These are phyloP conservation scores for Eupeodes luniger DNA, from an alignment of 2,888 invertebrate genomes.

Conservation along the genomic window DNA sequence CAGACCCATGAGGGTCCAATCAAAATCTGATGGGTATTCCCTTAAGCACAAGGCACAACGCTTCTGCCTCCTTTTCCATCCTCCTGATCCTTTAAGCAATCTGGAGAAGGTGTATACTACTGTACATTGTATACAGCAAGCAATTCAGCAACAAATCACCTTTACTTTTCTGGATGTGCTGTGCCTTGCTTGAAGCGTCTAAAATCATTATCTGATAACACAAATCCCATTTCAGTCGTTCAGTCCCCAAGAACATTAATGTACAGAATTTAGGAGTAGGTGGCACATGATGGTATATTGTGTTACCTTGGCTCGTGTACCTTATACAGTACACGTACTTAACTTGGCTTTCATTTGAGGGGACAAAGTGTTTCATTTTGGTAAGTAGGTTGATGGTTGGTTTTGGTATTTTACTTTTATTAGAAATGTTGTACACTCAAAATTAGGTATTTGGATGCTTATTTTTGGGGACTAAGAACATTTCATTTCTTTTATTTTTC, in stretches of 20 bases:
- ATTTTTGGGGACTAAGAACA: not conserved
- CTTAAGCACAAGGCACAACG: not conserved
- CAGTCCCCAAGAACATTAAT: not conserved
- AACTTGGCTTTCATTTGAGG: constrained; percentile 4
- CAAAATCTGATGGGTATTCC: constrained; percentile 21
- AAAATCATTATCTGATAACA: constrained; percentile 46
- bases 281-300: not conserved
- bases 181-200: constrained; percentile 26
- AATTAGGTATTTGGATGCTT: not conserved
- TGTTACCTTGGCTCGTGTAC: not conserved
- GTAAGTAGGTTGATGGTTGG: not conserved
- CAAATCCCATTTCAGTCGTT: constrained; percentile 58
- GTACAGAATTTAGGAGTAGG: no score
- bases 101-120: not conserved
- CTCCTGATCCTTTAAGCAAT: no score
- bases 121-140: not conserved
- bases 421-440: constrained; percentile 10
- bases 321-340: not conserved
- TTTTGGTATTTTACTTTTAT: constrained; percentile 14
- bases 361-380: not conserved
- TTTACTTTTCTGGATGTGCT: constrained; percentile 25
- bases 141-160: constrained; percentile 34
- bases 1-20: not conserved
- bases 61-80: no score
- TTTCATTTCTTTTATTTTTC: not conserved